Evolutionary conservation across 1,140 invertebrate genomes (phyloP).

Genomic region (Mamestra configurata): DNA sequence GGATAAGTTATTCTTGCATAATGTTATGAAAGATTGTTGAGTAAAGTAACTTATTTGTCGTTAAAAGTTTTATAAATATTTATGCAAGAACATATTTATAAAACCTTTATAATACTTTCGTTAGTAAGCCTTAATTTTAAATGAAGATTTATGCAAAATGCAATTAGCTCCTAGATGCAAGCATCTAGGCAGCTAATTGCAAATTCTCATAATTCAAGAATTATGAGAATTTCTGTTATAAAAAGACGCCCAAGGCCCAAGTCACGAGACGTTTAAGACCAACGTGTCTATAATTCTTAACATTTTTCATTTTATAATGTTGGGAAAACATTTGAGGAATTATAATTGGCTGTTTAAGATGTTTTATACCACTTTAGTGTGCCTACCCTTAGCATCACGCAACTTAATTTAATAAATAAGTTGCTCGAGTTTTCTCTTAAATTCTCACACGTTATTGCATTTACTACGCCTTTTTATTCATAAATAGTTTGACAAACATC

Average conservation of each 20-base stretch:
- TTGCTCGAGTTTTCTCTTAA: not conserved
- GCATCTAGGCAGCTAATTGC: too few relatives aligned
- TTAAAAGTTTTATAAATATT: too few relatives aligned
- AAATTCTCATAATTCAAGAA: too few relatives aligned
- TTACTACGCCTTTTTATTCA: not conserved
- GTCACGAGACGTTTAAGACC: not conserved
- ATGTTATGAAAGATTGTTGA: not conserved
- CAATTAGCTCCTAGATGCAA: too few relatives aligned
- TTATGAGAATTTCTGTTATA: not conserved
- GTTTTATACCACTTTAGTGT: not conserved
- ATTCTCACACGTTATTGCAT: slow-evolving; percentile 10
- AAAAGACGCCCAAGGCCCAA: not conserved
- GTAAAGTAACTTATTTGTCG: too few relatives aligned
- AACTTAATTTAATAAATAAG: not conserved
- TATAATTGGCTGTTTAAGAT: slow-evolving; percentile 24
- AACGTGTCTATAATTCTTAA: not conserved
- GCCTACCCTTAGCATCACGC: slow-evolving; percentile 1
- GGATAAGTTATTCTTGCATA: not conserved
- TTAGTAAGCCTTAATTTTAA: too few relatives aligned
- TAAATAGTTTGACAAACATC: not conserved
- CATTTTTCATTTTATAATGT: not conserved
- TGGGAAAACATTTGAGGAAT: not conserved
- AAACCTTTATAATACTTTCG: too few relatives aligned
- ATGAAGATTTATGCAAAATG: too few relatives aligned
- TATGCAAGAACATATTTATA: too few relatives aligned